phyloP scores from a whole-genome alignment of 2,888 invertebrate species.

The Hydrotaea cyrtoneurina region DNA sequence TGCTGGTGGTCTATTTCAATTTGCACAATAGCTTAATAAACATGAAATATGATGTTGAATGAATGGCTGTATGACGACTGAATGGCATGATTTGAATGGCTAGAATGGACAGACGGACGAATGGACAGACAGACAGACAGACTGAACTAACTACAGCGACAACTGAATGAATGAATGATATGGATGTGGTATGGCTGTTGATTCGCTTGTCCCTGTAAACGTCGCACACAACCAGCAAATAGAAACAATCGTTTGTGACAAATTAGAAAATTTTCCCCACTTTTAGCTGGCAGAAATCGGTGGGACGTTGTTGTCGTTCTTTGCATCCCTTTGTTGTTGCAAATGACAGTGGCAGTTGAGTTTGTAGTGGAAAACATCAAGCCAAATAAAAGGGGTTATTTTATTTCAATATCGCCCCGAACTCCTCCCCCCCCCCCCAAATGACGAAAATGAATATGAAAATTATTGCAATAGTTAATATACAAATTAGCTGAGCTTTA shows the following conservation, averaged over 20 bases:
- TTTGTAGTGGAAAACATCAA: background rate
- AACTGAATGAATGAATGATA: conserved; percentile 46
- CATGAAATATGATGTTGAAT: conserved; percentile 62
- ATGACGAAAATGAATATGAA: conserved; percentile 15
- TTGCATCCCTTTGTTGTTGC: background rate
- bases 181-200: conserved; percentile 28
- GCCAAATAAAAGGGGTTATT: background rate
- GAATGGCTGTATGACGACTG: conserved; percentile 51
- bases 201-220: conserved; percentile 48
- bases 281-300: background rate
- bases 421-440: no score
- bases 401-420: background rate
- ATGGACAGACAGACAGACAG: background rate
- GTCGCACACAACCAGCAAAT: conserved; percentile 34
- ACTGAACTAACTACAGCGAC: background rate
- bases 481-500: conserved; percentile 22
- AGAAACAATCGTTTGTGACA: conserved; percentile 61
- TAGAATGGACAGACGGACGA: conserved; percentile 6
- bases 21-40: conserved; percentile 66
- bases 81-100: conserved; percentile 46
- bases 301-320: background rate
- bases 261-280: conserved; percentile 55
- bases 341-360: background rate
- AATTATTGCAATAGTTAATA: conserved; percentile 18
- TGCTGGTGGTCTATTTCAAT: conserved; percentile 51